Percentiles rank a stretch among this genome's conserved stretches.
Evolutionary conservation across 2,113 vertebrate genomes (phyloP).

Genomic region (Formicarius rufipectus): DNA sequence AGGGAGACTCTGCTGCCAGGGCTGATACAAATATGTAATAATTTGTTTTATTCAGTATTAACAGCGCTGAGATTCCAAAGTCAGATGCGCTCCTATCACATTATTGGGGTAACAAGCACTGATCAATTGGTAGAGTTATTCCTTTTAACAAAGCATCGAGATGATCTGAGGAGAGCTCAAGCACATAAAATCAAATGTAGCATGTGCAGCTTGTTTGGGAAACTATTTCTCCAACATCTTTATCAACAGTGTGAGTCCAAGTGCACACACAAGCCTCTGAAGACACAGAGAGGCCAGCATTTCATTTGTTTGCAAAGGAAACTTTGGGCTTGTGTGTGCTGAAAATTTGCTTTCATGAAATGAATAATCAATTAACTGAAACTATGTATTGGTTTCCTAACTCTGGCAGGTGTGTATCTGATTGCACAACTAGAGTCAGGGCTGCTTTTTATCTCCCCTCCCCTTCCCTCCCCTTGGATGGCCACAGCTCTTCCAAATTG

Average conservation of each 20-base stretch:
- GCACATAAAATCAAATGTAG: not conserved
- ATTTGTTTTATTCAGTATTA: constrained; percentile 59
- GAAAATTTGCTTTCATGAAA: not conserved
- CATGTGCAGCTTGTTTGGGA: not conserved
- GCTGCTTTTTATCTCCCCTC: not conserved
- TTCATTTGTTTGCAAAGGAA: not conserved
- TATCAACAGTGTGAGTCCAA: not conserved
- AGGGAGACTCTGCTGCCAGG: constrained; percentile 20
- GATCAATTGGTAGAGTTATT: not conserved
- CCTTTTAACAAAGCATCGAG: not conserved
- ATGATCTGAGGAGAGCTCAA: not conserved
- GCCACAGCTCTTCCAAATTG: not conserved
- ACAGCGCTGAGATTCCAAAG: constrained; percentile 51
- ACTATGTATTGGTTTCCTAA: not conserved
- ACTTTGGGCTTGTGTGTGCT: not conserved
- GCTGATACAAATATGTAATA: constrained; percentile 29
- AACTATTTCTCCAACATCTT: not conserved
- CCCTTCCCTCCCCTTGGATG: not conserved
- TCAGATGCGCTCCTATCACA: constrained; percentile 16
- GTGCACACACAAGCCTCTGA: not conserved
- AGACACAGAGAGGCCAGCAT: not conserved
- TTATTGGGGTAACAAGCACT: not conserved
- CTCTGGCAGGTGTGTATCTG: not conserved
- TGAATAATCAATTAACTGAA: not conserved
- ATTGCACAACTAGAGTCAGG: not conserved